Percentiles rank a stretch among this genome's conserved stretches.
Conservation (phyloP, 2,888 invertebrate genomes). For the Platycnemis pennipes region DNA sequence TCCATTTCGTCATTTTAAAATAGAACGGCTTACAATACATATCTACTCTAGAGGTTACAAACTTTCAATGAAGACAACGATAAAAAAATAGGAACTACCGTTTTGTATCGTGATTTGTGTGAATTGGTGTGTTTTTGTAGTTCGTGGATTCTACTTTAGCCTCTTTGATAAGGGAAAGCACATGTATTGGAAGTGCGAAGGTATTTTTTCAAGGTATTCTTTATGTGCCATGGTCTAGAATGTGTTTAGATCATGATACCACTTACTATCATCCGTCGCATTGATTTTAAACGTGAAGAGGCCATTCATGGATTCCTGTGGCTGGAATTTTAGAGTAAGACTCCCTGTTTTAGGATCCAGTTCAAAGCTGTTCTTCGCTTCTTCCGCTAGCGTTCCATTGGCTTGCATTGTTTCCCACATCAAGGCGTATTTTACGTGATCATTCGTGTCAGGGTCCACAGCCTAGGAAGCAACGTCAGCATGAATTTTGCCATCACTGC, state of each 20-base stretch:
- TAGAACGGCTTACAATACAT: too few species aligned
- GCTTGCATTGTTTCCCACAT: slow-evolving; percentile 78
- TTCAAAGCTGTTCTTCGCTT: slow-evolving; percentile 78
- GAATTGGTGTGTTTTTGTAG: too few species aligned
- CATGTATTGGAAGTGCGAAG: too few species aligned
- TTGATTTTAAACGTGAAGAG: slow-evolving; percentile 82
- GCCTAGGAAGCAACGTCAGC: slow-evolving; percentile 81
- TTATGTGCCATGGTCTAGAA: too few species aligned
- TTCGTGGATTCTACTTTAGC: too few species aligned
- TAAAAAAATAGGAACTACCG: too few species aligned
- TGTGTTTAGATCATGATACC: neutral
- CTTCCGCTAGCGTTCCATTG: slow-evolving; percentile 74
- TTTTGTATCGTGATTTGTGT: too few species aligned
- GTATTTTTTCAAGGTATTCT: too few species aligned
- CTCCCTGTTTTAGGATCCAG: slow-evolving; percentile 79
- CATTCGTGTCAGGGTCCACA: slow-evolving; percentile 80
- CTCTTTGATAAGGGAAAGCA: too few species aligned
- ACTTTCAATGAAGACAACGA: too few species aligned
- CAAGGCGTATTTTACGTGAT: slow-evolving; percentile 79
- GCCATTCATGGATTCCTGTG: slow-evolving; percentile 82
- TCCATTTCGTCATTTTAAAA: too few species aligned
- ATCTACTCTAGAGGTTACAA: too few species aligned
- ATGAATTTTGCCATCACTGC: neutral
- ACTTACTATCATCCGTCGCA: slow-evolving; percentile 81
- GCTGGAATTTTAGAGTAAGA: slow-evolving; percentile 80